Base-by-base conservation (phyloP, 2,113 vertebrate species). In the Callaeas wilsoni region DNA sequence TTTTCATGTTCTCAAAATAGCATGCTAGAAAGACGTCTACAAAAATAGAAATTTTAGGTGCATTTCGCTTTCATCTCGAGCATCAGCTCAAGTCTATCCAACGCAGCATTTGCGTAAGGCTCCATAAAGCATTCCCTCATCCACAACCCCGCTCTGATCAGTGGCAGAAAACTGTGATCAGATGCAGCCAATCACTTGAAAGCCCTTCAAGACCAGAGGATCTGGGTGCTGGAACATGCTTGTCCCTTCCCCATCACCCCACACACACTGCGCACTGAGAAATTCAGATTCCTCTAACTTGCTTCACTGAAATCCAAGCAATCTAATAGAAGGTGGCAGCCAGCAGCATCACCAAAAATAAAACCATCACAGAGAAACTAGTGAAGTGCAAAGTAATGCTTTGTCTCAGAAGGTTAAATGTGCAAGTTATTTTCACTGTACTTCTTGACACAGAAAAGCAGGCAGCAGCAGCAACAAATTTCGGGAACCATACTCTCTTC, bases 1-100 rank as follows among this genome's bases (percentile, higher is more conserved):
- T 94, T 93, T 95, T 93, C 82, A 67, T 67, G 52, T 83, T 91
- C 94, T 80, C 68, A 91, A 85, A 96, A 93, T 91, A 96, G 91
- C 79, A 77, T 12, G 25, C 50, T 89, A 62, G 44, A 85, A 94
- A 86, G 77, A 84, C 0, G 0, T 63, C 35, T 90, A 90, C 59
- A 91, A 83, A 97, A 90, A 95, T 73, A 93, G 83, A 85, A 75
- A 42, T 50, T 94, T 90, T 88, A 81, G 86, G 86, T 96, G 83
- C 55, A 35, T 84, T 93, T 73, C 5, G 4, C 86, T 97, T 94
- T 93, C 83, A 94, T 95, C 83, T 93, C 0, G 0, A 86, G 87
- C 70, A 84, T 87, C 67, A 84, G 76, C 59, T 70, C 26, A 67
- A 82, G 71, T 49, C 59, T 94, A 70, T 44, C 47, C 71, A 84